Evolutionary conservation across 2,113 vertebrate species (phyloP).

Genomic region (Aplodontia rufa): DNA sequence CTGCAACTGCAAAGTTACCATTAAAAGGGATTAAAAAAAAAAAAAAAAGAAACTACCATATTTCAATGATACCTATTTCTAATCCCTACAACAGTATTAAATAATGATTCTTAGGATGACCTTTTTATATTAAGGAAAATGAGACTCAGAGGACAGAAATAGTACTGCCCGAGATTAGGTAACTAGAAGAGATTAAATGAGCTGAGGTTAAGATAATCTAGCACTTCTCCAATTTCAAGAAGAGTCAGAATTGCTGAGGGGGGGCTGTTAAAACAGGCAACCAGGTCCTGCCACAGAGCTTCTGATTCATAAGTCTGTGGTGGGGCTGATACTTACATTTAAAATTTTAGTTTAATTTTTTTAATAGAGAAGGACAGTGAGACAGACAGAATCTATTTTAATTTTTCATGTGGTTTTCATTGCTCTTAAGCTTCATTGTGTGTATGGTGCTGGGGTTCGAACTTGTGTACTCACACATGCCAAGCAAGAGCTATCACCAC

Average conservation of each 20-base stretch:
- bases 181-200: background rate
- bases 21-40: background rate
- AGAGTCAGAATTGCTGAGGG: background rate
- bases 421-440: no score
- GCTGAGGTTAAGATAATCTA: background rate
- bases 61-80: constrained; percentile 23
- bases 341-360: no score
- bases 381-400: no score
- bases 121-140: background rate
- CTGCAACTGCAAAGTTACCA: background rate
- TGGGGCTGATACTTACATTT: background rate
- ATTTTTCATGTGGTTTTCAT: no score
- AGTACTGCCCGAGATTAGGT: background rate
- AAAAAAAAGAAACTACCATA: background rate
- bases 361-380: no score
- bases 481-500: no score
- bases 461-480: no score
- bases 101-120: background rate
- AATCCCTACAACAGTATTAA: background rate
- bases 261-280: background rate
- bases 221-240: background rate
- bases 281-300: background rate
- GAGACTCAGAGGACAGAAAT: background rate
- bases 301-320: background rate
- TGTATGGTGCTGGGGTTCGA: no score